Base-by-base conservation (phyloP, 2,888 invertebrate genomes). In the Neoascia interrupta region DNA sequence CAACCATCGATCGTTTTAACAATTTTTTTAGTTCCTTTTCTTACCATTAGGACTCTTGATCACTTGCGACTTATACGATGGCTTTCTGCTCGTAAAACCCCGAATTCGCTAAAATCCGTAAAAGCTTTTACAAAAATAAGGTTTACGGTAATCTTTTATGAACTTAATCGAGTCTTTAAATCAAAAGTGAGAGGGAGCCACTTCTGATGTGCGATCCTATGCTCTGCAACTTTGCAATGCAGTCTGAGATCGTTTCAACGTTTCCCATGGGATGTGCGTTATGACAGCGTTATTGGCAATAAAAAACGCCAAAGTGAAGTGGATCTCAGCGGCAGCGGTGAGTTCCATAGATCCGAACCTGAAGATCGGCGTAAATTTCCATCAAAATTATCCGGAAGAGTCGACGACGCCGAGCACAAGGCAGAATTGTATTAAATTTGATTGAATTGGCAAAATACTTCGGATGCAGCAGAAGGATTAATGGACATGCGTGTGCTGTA, bases 201-300 rank as follows among this genome's bases (percentile, higher is more conserved):
- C 31, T 49, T 49, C 19, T 31, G n/a, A n/a, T n/a, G n/a, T n/a
- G n/a, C n/a, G n/a, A n/a, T n/a, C n/a, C n/a, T n/a, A n/a, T n/a
- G n/a, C n/a, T n/a, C n/a, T n/a, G n/a, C n/a, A n/a, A n/a, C 21
- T n/a, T 13, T 23, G 11, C 13, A 16, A 10, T 8, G 34, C 10
- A 10, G 31, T 5, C n/a, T 13, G 5, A 5, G n/a, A 49, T 8
- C 21, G 5, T 19, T 10, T 16, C 23, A 23, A 53, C 15, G 28
- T 36, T 18, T 36, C 23, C 16, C 16, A 53, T 39, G 28, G 6
- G 60, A 31, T 45, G 39, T 39, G 60, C 60, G 53, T 61, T 69
- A 54, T 60, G 47, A 56, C 60, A 8, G 54, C 23, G 16, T 61
- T 39, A 69, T 69, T 74, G 74, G 60, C 28, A 61, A 47, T 61